Evolutionary conservation across 2,113 vertebrate species (phyloP).

Genomic region (Syngnathus typhle): DNA sequence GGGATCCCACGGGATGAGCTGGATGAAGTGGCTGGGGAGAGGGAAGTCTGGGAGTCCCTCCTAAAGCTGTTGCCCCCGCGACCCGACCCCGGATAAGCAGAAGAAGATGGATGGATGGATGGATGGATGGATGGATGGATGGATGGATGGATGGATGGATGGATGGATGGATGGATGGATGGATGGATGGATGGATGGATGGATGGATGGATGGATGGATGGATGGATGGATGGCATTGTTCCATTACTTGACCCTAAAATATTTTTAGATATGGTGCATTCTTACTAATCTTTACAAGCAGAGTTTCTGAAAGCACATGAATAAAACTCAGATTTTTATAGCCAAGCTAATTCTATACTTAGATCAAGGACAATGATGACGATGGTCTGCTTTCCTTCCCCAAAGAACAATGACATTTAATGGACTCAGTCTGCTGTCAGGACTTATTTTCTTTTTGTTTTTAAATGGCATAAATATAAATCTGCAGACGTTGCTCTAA

Average conservation of each 20-base stretch:
- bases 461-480: constrained; percentile 34
- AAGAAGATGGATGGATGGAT: no score
- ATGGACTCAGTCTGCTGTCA: constrained; percentile 27
- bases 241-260: constrained; percentile 30
- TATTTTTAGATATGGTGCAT: neutral
- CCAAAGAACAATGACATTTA: constrained; percentile 19
- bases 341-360: constrained; percentile 15
- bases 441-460: constrained; percentile 5
- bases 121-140: no score
- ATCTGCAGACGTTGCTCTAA: constrained; percentile 25
- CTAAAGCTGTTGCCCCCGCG: no score
- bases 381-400: constrained; percentile 27
- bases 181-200: no score
- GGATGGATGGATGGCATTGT: constrained; percentile 17
- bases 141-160: neutral
- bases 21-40: no score
- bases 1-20: no score
- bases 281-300: neutral
- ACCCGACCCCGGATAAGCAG: no score
- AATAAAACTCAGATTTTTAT: constrained; percentile 21
- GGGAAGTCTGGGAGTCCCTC: no score
- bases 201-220: no score
- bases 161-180: neutral
- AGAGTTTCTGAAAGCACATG: constrained; percentile 33
- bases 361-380: constrained; percentile 30